phyloP scores from a whole-genome alignment of 2,113 vertebrate genomes.

The Brachionichthys hirsutus region DNA sequence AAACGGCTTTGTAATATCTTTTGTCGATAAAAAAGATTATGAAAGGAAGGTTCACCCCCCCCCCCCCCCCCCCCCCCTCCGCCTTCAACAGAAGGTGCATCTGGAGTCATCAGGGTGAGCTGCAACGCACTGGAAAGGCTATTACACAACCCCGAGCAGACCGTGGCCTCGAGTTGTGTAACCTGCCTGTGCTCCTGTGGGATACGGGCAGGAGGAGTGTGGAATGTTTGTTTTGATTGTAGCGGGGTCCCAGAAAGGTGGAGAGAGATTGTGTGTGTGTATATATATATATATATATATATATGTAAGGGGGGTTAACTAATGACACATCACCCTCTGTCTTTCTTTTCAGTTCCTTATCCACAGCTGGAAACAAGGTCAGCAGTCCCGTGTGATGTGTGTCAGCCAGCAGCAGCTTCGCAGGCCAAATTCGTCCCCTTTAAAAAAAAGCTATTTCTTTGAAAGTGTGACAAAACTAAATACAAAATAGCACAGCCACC shows the following conservation, averaged over 20 bases:
- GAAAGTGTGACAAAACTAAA: neutral
- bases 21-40: too few species aligned
- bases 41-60: too few species aligned
- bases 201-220: constrained; percentile 16
- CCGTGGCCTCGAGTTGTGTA: constrained; percentile 51
- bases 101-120: too few species aligned
- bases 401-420: constrained; percentile 15
- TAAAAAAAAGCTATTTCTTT: constrained; percentile 9
- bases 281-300: neutral
- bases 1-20: too few species aligned
- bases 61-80: too few species aligned
- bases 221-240: constrained; percentile 61
- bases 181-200: constrained; percentile 50
- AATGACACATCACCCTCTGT: constrained; percentile 48
- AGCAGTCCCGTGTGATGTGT: constrained; percentile 53
- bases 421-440: constrained; percentile 13
- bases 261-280: neutral
- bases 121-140: constrained; percentile 10
- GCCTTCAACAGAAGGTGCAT: too few species aligned
- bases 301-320: constrained; percentile 20
- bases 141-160: constrained; percentile 57
- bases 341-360: constrained; percentile 68
- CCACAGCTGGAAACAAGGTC: constrained; percentile 65
- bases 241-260: constrained; percentile 4
- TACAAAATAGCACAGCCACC: neutral